Evolutionary conservation across 2,113 vertebrate species (phyloP).

Genomic region (Chaetorhynchus papuensis): DNA sequence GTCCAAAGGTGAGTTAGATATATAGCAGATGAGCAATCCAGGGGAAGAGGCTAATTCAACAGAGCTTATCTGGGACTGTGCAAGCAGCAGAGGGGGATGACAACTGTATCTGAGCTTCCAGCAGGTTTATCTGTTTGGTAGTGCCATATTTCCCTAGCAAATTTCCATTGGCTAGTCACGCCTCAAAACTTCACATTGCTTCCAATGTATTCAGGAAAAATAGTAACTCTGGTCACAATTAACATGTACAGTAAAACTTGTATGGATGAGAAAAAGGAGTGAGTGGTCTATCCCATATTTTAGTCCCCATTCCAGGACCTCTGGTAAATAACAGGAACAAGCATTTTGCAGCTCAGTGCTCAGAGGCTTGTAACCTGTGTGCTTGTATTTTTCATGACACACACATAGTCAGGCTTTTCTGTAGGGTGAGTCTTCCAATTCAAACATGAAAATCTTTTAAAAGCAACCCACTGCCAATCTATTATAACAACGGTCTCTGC

Average conservation of each 20-base stretch:
- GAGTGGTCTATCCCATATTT: neutral
- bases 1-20: conserved; percentile 18
- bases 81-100: neutral
- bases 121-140: neutral
- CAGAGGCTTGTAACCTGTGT: neutral
- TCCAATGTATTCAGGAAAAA: neutral
- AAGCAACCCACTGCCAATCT: neutral
- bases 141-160: neutral
- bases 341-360: neutral
- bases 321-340: neutral
- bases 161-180: neutral
- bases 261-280: neutral
- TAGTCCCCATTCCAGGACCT: neutral
- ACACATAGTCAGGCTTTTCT: neutral
- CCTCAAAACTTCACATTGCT: neutral
- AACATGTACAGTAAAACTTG: neutral
- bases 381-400: neutral
- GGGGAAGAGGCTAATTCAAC: neutral
- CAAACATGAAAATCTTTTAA: neutral
- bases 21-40: neutral
- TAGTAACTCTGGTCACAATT: neutral
- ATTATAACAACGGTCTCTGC: neutral
- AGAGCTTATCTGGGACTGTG: neutral
- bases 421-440: neutral
- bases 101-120: neutral